Evolutionary conservation across 2,113 vertebrate species (phyloP).

Genomic region (Silurus glanis): DNA sequence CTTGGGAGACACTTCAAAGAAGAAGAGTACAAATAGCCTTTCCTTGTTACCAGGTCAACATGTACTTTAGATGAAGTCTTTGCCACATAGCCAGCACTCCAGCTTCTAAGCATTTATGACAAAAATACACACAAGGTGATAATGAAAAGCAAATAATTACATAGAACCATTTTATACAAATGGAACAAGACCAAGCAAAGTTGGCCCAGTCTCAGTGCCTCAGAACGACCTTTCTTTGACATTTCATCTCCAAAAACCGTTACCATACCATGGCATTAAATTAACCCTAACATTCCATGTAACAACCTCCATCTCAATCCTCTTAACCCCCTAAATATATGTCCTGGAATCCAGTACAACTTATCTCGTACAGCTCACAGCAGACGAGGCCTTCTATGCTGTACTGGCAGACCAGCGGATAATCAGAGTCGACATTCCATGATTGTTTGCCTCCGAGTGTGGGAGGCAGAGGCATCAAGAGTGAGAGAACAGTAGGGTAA

Average conservation of each 20-base stretch:
- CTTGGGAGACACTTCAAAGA: constrained; percentile 75
- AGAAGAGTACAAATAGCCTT: constrained; percentile 66
- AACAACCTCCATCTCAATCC: constrained; percentile 18
- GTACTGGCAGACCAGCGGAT: constrained; percentile 4
- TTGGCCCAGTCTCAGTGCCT: not conserved
- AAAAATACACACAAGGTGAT: constrained; percentile 26
- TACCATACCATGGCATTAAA: constrained; percentile 4
- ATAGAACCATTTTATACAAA: constrained; percentile 51
- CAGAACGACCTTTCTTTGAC: not conserved
- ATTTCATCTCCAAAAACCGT: not conserved
- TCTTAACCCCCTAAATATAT: constrained; percentile 55
- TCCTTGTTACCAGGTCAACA: constrained; percentile 62
- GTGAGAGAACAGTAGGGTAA: constrained; percentile 13
- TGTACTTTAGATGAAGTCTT: constrained; percentile 64
- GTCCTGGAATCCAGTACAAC: constrained; percentile 60
- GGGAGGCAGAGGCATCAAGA: constrained; percentile 7
- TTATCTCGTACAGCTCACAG: constrained; percentile 46
- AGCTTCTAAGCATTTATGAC: constrained; percentile 30
- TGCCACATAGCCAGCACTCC: constrained; percentile 59
- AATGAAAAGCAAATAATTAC: not conserved
- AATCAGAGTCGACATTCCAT: constrained; percentile 48
- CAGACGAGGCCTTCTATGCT: constrained; percentile 35
- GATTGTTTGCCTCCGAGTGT: constrained; percentile 33
- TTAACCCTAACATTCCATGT: not conserved
- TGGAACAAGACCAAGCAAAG: constrained; percentile 45